Base-by-base conservation (phyloP, 2,113 vertebrate species). In the Boulengeromyrus knoepffleri region DNA sequence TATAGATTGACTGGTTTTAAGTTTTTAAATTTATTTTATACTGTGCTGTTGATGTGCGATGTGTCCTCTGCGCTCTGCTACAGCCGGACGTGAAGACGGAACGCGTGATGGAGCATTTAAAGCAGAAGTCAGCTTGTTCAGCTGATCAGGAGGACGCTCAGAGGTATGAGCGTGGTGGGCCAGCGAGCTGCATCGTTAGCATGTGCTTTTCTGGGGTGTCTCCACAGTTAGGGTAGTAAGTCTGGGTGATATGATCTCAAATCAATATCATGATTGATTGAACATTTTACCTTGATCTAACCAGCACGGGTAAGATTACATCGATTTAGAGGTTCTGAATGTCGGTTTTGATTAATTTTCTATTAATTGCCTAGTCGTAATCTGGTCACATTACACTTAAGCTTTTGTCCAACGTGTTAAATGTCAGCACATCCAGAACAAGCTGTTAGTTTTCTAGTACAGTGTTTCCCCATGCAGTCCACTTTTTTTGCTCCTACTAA, bases 11-110 rank as follows among this genome's bases (percentile, higher is more conserved):
- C 83, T 47, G 36, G 24, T 10, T n/a, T n/a, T 62, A 2, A 56
- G 53, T 31, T 8, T 42, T 45, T 17, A 21, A 31, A 62, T n/a
- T 1, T 3, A n/a, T 62, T 9, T n/a, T 58, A n/a, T 77, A 24
- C 21, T 3, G 42, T 46, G 80, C 19, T 19, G 15, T 46, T 24
- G 19, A 36, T n/a, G n/a, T 87, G 47, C n/a, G 3, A 86, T 12
- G 7, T 52, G 49, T 31, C 47, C 31, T 36, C 21, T 90, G 24
- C 5, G 42, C 13, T 89, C 39, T 83, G 77, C 84, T 6, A n/a
- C 77, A 99, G 98, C 97, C 98, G 95, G 97, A 99, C 92, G 97
- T 98, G 97, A 99, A 99, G 92, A 98, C 98, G 92, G 99, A 99
- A 74, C 98, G 97, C 91, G 97, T 96, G 66, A 98, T 98, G 90